These are phyloP conservation scores for Ifrita kowaldi DNA, from an alignment of 2,113 vertebrate species.

Conservation along the genomic window DNA sequence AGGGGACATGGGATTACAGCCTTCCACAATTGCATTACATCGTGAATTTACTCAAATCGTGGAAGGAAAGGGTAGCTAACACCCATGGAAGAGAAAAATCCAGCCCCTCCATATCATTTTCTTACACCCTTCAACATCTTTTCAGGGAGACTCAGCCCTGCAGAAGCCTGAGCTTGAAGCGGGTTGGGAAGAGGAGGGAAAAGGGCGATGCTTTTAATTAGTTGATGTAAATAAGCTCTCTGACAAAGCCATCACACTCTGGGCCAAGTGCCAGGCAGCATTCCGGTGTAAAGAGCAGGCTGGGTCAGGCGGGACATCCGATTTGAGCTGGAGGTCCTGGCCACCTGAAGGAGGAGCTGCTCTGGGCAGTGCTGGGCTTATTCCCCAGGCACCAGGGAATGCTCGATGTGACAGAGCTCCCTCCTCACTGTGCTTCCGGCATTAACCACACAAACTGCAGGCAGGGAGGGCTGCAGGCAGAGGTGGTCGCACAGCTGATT, in stretches of 20 bases:
- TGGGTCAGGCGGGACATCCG: neutral
- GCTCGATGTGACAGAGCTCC: neutral
- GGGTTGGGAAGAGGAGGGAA: neutral
- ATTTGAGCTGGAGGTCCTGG: neutral
- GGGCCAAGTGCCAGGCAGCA: neutral
- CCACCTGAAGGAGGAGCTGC: neutral
- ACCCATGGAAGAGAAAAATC: neutral
- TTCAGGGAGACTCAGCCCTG: neutral
- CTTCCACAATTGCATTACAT: conserved; percentile 33
- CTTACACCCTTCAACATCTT: neutral
- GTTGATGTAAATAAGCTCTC: neutral
- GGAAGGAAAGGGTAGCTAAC: neutral
- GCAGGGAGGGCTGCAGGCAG: neutral
- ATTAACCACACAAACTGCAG: neutral
- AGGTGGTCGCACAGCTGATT: neutral
- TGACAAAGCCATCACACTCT: neutral
- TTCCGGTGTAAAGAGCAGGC: neutral
- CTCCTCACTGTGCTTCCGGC: neutral
- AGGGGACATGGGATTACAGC: conserved; percentile 51
- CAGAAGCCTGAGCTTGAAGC: neutral
- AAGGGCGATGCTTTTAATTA: neutral
- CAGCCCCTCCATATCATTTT: neutral
- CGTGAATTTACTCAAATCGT: neutral
- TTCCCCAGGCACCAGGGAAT: neutral
- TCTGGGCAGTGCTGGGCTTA: neutral